Evolutionary conservation across 2,797 vertebrate species (phyloP), one percentile per base, ranked within the genome.

Genomic region (Mareca strepera): DNA sequence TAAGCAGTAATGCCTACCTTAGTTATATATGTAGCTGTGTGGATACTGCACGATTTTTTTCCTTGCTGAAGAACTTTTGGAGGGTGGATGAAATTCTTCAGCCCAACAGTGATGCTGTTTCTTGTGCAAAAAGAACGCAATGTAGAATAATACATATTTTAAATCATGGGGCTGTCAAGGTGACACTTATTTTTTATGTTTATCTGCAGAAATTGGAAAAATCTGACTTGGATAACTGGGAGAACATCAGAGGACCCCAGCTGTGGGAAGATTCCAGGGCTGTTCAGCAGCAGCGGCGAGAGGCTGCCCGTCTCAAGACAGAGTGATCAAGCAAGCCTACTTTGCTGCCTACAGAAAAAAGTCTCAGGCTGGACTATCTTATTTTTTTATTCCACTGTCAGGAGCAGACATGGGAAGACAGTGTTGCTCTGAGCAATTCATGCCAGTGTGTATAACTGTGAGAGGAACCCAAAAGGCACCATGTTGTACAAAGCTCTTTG

Each of bases 211-310:
- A 99, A 97, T 66, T 99, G 86, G 97, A 98, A 77, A 96, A 98
- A 25, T 23, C 92, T 31, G 94, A 98, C 78, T 94, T 99, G 96
- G 98, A 99, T 7, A 98, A 98, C 28, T 99, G 99, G 99, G 98
- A 97, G 96, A 99, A 99, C 97, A 98, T 99, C 96, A 98, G 99
- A 74, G 99, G 99, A n/a, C 99, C 99, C 20, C 98, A 99, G 72
- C 99, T 98, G 50, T 99, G 98, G 99, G 99, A 99, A 96, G 98
- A 99, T 96, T 99, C 99, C 81, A 97, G 96, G 82, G 76, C 96
- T 11, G 88, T 97, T 82, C 98, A 98, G 97, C 44, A 97, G 46
- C 93, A 96, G 59, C 97, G 29, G 58, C 94, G 97, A 68, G 95
- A 97, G 85, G 95, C 88, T 76, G 48, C 96, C 52, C 94, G 41